These are phyloP conservation scores for Dryococelus australis DNA, from an alignment of 2,888 invertebrate genomes.

Conservation along the genomic window DNA sequence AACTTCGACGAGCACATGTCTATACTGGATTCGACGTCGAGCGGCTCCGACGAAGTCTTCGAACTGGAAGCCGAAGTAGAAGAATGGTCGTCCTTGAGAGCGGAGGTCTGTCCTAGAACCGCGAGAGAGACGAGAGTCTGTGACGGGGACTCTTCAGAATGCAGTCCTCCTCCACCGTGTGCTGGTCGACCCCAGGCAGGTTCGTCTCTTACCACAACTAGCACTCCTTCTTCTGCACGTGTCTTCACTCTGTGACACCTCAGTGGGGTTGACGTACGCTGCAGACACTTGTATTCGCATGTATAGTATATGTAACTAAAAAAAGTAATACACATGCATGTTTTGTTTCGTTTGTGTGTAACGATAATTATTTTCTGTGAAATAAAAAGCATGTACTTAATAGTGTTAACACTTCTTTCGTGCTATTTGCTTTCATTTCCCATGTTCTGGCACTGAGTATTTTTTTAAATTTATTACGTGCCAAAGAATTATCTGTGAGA, in stretches of 20 bases:
- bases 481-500: too few relatives aligned
- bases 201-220: neutral
- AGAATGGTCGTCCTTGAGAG: neutral
- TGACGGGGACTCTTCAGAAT: neutral
- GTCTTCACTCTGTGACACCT: neutral
- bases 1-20: constrained; percentile 20
- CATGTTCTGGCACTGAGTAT: neutral
- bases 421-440: neutral
- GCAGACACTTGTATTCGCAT: neutral
- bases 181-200: neutral
- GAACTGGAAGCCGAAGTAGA: neutral
- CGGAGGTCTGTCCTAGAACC: neutral
- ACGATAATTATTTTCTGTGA: neutral
- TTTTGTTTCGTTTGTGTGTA: neutral
- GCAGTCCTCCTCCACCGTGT: neutral
- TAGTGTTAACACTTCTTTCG: neutral
- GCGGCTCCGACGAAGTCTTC: constrained; percentile 7
- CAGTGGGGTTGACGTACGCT: neutral
- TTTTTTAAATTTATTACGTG: too few relatives aligned
- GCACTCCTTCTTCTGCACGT: neutral
- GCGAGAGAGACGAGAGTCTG: neutral
- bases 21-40: neutral
- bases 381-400: neutral
- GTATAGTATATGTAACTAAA: neutral
- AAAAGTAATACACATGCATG: neutral